Evolutionary conservation across 2,888 invertebrate species (phyloP).

Genomic region (Caenorhabditis sp.): DNA sequence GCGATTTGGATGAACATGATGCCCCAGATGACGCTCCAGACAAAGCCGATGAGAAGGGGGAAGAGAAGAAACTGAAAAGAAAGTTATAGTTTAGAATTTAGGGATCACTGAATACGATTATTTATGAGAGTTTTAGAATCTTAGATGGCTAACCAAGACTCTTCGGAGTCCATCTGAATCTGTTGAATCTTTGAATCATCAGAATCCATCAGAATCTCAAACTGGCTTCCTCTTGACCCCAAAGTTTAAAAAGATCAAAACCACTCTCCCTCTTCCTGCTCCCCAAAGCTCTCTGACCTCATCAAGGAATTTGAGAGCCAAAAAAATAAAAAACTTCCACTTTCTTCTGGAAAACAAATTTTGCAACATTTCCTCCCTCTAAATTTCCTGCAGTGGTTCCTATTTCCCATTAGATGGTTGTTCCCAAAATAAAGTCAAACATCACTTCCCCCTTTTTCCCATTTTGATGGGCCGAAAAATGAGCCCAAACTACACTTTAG

Average conservation of each 20-base stretch:
- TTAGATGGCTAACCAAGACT: too few relatives aligned
- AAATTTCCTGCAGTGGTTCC: not conserved
- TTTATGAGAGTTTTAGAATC: too few relatives aligned
- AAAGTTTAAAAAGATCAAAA: too few relatives aligned
- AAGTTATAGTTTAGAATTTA: not conserved
- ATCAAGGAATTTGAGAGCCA: not conserved
- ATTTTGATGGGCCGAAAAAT: not conserved
- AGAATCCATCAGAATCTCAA: too few relatives aligned
- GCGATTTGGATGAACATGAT: conserved; percentile 85
- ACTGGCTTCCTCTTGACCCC: too few relatives aligned
- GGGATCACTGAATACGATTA: not conserved
- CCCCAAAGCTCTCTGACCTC: too few relatives aligned
- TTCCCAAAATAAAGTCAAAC: conserved; percentile 24
- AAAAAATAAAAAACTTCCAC: not conserved
- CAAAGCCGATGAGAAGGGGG: conserved; percentile 85
- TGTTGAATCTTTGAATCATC: too few relatives aligned
- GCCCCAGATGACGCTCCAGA: conserved; percentile 85
- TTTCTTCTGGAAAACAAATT: not conserved
- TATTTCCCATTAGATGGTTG: not conserved
- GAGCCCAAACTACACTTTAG: conserved; percentile 16
- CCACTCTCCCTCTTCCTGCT: too few relatives aligned
- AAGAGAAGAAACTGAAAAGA: conserved; percentile 84
- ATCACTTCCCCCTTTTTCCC: conserved; percentile 8
- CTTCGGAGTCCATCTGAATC: too few relatives aligned
- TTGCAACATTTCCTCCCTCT: conserved; percentile 4